Percentiles rank a stretch among this genome's conserved stretches.
phyloP scores from a whole-genome alignment of 2,888 invertebrate genomes.

The Apamea epomidion region DNA sequence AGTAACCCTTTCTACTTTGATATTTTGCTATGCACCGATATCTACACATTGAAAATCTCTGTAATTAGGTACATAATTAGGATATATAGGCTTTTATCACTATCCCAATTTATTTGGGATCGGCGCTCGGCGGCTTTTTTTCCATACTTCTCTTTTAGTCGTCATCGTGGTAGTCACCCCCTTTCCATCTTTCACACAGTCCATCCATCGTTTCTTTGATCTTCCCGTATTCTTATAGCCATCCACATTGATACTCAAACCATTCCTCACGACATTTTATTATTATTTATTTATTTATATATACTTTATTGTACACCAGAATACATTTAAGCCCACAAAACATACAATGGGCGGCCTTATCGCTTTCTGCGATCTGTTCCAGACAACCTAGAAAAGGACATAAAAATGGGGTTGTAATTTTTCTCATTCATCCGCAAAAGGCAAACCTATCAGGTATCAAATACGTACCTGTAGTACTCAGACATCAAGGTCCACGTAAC shows the following conservation, averaged over 20 bases:
- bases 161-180: neutral
- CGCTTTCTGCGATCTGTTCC: neutral
- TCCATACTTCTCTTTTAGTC: neutral
- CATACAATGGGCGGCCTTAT: neutral
- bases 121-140: too few species aligned
- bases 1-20: too few species aligned
- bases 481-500: neutral
- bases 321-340: neutral
- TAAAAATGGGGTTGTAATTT: neutral
- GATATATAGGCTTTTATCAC: too few species aligned
- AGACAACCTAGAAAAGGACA: neutral
- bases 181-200: neutral
- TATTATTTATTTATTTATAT: too few species aligned
- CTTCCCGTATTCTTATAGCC: neutral
- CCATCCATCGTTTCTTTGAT: neutral
- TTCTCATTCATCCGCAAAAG: neutral
- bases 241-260: neutral
- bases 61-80: too few species aligned
- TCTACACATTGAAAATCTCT: too few species aligned
- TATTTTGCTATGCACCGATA: too few species aligned
- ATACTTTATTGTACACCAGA: neutral
- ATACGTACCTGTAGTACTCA: neutral
- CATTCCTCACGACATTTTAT: neutral
- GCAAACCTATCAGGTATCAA: neutral
- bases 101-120: too few species aligned